These are phyloP conservation scores for Xestia rhomboidea DNA, from an alignment of 2,888 invertebrate genomes.

Conservation along the genomic window DNA sequence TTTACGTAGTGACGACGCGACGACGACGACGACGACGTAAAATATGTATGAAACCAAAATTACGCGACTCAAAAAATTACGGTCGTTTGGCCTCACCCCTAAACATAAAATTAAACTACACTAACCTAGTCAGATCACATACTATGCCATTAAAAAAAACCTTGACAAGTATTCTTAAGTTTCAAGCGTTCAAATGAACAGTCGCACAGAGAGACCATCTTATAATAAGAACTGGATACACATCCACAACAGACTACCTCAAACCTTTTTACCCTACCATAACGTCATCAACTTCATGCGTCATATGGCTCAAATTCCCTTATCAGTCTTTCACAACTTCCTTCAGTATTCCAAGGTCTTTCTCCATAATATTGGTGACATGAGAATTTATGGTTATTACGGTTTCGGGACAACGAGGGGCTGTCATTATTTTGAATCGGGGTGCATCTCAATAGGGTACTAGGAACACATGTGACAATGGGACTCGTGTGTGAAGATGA, in stretches of 20 bases:
- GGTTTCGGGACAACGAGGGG: constrained; percentile 50
- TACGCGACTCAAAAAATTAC: too few relatives aligned
- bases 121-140: too few relatives aligned
- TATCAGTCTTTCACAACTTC: constrained; percentile 37
- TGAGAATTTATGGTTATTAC: constrained; percentile 61
- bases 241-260: neutral
- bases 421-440: constrained; percentile 57
- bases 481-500: constrained; percentile 10
- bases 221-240: too few relatives aligned
- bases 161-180: too few relatives aligned
- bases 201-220: neutral
- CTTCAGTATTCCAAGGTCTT: constrained; percentile 10
- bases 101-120: too few relatives aligned
- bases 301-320: constrained; percentile 4
- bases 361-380: constrained; percentile 46
- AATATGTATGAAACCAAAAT: too few relatives aligned
- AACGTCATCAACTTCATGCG: constrained; percentile 18
- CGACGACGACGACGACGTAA: too few relatives aligned
- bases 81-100: too few relatives aligned
- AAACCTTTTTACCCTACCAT: neutral
- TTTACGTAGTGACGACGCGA: too few relatives aligned
- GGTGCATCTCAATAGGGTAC: constrained; percentile 42
- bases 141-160: too few relatives aligned
- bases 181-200: too few relatives aligned
- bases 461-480: constrained; percentile 13